phyloP scores from a whole-genome alignment of 2,797 vertebrate species.

The Borostomias antarcticus region DNA sequence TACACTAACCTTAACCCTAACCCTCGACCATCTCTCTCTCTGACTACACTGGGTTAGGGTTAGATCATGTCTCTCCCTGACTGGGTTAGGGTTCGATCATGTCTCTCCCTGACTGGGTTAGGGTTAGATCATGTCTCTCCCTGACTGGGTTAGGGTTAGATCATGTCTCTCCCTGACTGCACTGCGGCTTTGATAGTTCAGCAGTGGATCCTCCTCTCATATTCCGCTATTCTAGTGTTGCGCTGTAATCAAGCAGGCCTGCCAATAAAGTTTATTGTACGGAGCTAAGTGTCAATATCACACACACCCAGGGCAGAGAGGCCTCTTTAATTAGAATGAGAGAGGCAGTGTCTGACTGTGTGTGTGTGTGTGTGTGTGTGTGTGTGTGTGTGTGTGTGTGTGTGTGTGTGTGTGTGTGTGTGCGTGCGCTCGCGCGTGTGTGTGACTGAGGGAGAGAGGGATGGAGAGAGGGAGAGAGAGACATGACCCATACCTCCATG shows the following conservation, averaged over 20 bases:
- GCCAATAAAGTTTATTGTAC: slow-evolving; percentile 99
- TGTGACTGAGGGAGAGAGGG: no score
- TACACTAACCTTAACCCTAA: no score
- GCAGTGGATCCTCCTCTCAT: slow-evolving; percentile 79
- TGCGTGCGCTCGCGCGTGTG: no score
- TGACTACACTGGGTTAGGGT: no score
- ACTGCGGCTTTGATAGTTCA: slow-evolving; percentile 75
- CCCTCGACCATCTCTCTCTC: no score
- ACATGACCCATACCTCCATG: neutral
- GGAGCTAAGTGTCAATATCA: slow-evolving; percentile 98
- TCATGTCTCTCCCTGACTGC: slow-evolving; percentile 51
- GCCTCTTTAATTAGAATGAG: slow-evolving; percentile 99
- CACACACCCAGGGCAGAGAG: slow-evolving; percentile 87
- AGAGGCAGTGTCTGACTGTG: slow-evolving; percentile 81
- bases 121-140: no score
- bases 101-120: no score
- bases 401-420: slow-evolving; percentile 12
- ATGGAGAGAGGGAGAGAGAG: no score
- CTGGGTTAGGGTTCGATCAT: no score
- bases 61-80: no score
- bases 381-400: slow-evolving; percentile 13
- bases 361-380: slow-evolving; percentile 17
- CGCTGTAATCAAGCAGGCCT: slow-evolving; percentile 95
- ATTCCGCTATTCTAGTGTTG: slow-evolving; percentile 97
- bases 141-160: no score